These are phyloP conservation scores for Paramisgurnus dabryanus DNA, from an alignment of 2,113 vertebrate species.

Conservation along the genomic window DNA sequence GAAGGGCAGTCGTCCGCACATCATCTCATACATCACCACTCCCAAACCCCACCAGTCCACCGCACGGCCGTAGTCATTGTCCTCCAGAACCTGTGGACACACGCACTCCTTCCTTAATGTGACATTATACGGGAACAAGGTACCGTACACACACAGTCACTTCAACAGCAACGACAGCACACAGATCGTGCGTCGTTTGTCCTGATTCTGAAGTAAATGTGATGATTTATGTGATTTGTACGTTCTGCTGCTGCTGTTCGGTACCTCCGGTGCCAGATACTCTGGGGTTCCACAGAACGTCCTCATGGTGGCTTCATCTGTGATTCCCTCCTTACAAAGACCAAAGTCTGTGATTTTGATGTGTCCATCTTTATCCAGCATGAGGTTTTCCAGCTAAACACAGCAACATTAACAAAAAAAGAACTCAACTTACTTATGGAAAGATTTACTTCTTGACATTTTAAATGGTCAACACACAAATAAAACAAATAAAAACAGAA, in stretches of 20 bases:
- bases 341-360: slow-evolving; percentile 95
- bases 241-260: not conserved
- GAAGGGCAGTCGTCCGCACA: slow-evolving; percentile 89
- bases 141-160: too few species aligned
- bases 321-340: slow-evolving; percentile 95
- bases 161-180: too few species aligned
- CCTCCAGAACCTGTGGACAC: slow-evolving; percentile 86
- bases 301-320: slow-evolving; percentile 93
- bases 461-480: not conserved
- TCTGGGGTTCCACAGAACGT: slow-evolving; percentile 94
- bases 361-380: slow-evolving; percentile 95
- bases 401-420: not conserved
- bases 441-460: too few species aligned
- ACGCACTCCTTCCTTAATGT: not conserved
- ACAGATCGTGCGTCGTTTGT: too few species aligned
- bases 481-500: not conserved
- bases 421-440: too few species aligned
- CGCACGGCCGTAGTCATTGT: slow-evolving; percentile 90
- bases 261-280: slow-evolving; percentile 91
- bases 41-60: slow-evolving; percentile 95
- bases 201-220: too few species aligned
- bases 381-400: slow-evolving; percentile 88
- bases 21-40: slow-evolving; percentile 94
- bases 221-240: not conserved
- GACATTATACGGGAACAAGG: too few species aligned